A percentile compares a stretch with the other conserved stretches of the same genome.
phyloP scores from a whole-genome alignment of 2,797 vertebrate genomes.

The Muscicapa striata region DNA sequence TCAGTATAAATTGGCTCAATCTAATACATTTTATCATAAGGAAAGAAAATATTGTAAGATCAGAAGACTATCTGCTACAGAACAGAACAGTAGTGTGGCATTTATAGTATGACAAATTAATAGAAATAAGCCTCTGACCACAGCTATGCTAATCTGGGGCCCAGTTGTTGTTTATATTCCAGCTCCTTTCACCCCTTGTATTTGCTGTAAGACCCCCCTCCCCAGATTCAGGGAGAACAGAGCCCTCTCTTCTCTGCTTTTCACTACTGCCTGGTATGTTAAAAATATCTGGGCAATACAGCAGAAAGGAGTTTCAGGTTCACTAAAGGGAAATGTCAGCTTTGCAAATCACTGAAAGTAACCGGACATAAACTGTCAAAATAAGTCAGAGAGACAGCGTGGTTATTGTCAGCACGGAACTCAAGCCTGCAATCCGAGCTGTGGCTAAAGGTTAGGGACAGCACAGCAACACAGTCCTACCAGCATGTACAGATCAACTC shows the following conservation, averaged over 20 bases:
- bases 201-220: neutral
- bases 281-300: slow-evolving; percentile 46
- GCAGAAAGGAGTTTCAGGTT: slow-evolving; percentile 56
- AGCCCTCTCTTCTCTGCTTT: neutral
- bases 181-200: neutral
- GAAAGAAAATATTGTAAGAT: slow-evolving; percentile 2
- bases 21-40: neutral
- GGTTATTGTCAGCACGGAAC: neutral
- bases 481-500: neutral
- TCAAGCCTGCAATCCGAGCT: neutral
- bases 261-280: neutral
- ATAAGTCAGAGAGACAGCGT: neutral
- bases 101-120: neutral
- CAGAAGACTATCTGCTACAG: neutral
- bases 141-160: neutral
- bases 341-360: slow-evolving; percentile 54
- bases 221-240: neutral
- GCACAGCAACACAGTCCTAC: neutral
- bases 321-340: slow-evolving; percentile 60
- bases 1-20: slow-evolving; percentile 50
- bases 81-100: neutral
- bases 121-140: neutral
- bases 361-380: slow-evolving; percentile 48
- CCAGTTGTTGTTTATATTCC: neutral
- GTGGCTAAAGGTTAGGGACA: slow-evolving; percentile 6